These are phyloP conservation scores for Drosophila hydei DNA, from an alignment of 1,140 invertebrate species.

Conservation along the genomic window DNA sequence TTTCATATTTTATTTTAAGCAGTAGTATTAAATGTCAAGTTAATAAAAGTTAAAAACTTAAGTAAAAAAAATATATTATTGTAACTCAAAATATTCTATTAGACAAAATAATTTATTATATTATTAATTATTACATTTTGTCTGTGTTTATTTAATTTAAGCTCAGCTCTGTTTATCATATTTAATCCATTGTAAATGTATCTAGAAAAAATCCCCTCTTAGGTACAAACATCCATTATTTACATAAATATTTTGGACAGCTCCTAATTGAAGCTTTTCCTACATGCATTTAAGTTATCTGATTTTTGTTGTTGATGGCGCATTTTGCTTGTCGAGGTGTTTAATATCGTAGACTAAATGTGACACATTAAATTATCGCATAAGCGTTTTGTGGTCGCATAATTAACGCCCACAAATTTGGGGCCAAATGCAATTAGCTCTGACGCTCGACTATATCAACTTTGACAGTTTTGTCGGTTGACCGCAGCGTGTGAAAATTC, in stretches of 20 bases:
- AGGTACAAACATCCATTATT: neutral
- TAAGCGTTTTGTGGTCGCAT: conserved; percentile 31
- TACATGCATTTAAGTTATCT: neutral
- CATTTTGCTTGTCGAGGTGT: neutral
- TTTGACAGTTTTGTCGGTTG: conserved; percentile 71
- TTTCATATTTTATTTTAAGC: no score
- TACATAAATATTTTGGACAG: neutral
- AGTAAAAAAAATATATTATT: no score
- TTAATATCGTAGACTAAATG: conserved; percentile 9
- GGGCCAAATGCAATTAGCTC: conserved; percentile 49
- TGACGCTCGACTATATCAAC: conserved; percentile 48
- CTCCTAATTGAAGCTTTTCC: neutral
- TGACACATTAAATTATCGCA: conserved; percentile 45
- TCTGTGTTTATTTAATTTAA: no score
- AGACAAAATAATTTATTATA: no score
- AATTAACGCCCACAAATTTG: conserved; percentile 39
- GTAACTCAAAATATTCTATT: no score
- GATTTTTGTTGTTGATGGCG: neutral
- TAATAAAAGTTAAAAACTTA: no score
- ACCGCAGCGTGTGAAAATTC: conserved; percentile 69
- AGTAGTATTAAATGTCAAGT: no score
- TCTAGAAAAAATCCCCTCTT: no score
- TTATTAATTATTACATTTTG: no score
- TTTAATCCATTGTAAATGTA: no score
- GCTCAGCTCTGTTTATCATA: no score